These are phyloP conservation scores for Aporophyla nigra DNA, from an alignment of 2,888 invertebrate genomes.

Conservation along the genomic window DNA sequence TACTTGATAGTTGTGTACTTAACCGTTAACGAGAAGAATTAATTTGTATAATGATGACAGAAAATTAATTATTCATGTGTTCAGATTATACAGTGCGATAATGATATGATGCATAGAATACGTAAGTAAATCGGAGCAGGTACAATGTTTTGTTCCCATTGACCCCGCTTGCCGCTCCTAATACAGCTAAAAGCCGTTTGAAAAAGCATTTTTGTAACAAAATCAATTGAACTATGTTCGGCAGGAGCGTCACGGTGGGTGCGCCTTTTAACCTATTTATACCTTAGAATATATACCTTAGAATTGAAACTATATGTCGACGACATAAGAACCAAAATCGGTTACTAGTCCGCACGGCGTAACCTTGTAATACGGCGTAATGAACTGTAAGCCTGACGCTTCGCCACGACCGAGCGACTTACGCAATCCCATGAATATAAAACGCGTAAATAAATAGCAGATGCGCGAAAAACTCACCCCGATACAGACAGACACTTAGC, in stretches of 20 bases:
- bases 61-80: slow-evolving; percentile 51
- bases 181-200: slow-evolving; percentile 68
- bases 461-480: slow-evolving; percentile 90
- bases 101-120: slow-evolving; percentile 24
- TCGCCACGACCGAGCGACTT: slow-evolving; percentile 82
- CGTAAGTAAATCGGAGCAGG: slow-evolving; percentile 25
- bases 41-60: slow-evolving; percentile 47
- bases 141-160: slow-evolving; percentile 26
- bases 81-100: slow-evolving; percentile 44
- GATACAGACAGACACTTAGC: slow-evolving; percentile 89
- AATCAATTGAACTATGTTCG: slow-evolving; percentile 84
- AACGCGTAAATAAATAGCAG: slow-evolving; percentile 91
- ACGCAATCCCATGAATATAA: slow-evolving; percentile 89
- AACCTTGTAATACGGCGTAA: slow-evolving; percentile 82
- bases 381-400: slow-evolving; percentile 87
- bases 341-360: slow-evolving; percentile 63
- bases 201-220: slow-evolving; percentile 78
- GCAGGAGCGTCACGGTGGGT: slow-evolving; percentile 82
- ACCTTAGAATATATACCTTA: slow-evolving; percentile 44
- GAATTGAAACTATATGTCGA: slow-evolving; percentile 62
- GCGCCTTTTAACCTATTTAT: slow-evolving; percentile 80
- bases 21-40: slow-evolving; percentile 52
- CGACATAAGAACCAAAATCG: slow-evolving; percentile 72
- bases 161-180: slow-evolving; percentile 47
- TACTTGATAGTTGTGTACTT: slow-evolving; percentile 50